Evolutionary conservation across 2,113 vertebrate species (phyloP), one percentile per base, ranked within the genome.

Genomic region (Damaliscus lunatus): DNA sequence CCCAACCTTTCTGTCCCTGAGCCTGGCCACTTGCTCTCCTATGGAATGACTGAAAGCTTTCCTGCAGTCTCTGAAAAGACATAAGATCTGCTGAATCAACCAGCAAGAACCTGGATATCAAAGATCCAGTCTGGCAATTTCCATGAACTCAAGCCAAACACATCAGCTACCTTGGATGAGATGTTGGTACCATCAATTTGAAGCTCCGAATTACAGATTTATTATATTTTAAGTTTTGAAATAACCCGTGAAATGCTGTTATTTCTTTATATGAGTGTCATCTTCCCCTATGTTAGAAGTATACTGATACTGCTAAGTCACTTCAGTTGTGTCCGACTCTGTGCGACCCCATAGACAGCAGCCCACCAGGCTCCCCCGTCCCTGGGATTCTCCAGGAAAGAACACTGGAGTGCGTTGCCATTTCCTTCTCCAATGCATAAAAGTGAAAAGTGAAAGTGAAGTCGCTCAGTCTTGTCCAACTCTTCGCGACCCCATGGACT

Each of bases 401-500:
- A 59, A 59, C 23, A 59, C 57, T 59, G 25, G 57, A 59, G 25
- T 27, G 57, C 1, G 57, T 59, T 59, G 10, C 57, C 57, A 59
- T 59, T 27, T 11, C 25, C 10, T 27, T 59, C 57, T 59, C 10
- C 57, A 59, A 5, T 27, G 57, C 25, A 27, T 4, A 4, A 59
- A 59, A 27, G 57, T 59, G 25, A 59, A 59, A 59, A 59, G 57
- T 12, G 57, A 59, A 59, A 59, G 57, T 12, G 57, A 59, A 59
- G 25, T 27, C 2, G 0, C 25, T 59, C 0, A 27, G 57, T 59
- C 4, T 4, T 59, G 10, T 12, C 57, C 4, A 1, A 59, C 57
- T 59, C 25, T 59, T 59, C 2, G 4, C 0, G 2, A 59, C 25
- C 25, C 25, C 10, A 29, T 59, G 25, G 11, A 27, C 57, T 27